These are phyloP conservation scores for Typhlichthys subterraneus DNA, from an alignment of 2,797 vertebrate genomes.

Conservation along the genomic window DNA sequence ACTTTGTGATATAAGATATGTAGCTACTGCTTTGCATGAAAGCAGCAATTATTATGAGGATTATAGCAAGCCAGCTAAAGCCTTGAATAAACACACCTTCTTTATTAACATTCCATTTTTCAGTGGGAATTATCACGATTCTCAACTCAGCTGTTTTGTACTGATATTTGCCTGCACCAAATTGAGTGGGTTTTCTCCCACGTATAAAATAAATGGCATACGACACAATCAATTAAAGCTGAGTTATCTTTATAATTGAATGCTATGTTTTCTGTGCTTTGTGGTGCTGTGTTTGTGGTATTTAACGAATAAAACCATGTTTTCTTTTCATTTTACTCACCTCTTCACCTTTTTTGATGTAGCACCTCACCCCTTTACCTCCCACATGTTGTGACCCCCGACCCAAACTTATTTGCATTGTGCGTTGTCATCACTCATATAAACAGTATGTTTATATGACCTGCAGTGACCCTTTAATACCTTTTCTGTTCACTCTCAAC, in stretches of 20 bases:
- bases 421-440: constrained; percentile 22
- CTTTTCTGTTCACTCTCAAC: constrained; percentile 4
- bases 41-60: background rate
- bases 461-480: background rate
- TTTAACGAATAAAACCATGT: constrained; percentile 41
- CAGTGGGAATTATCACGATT: background rate
- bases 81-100: constrained; percentile 12
- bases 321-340: constrained; percentile 15
- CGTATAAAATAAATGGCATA: background rate
- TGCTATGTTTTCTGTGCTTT: constrained; percentile 6
- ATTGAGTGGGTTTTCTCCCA: background rate
- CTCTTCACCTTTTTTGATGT: constrained; percentile 2
- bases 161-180: background rate
- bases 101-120: constrained; percentile 1
- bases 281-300: background rate
- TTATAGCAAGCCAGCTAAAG: constrained; percentile 1
- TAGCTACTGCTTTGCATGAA: constrained; percentile 6
- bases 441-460: constrained; percentile 14
- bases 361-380: constrained; percentile 31
- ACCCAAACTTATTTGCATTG: constrained; percentile 22
- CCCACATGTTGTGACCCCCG: constrained; percentile 28
- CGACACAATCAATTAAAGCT: background rate
- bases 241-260: constrained; percentile 4
- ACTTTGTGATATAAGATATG: background rate
- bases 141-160: background rate